A percentile compares a stretch with the other conserved stretches of the same genome.
Evolutionary conservation across 1,140 invertebrate genomes (phyloP).

Genomic region (Neocloeon triangulifer): DNA sequence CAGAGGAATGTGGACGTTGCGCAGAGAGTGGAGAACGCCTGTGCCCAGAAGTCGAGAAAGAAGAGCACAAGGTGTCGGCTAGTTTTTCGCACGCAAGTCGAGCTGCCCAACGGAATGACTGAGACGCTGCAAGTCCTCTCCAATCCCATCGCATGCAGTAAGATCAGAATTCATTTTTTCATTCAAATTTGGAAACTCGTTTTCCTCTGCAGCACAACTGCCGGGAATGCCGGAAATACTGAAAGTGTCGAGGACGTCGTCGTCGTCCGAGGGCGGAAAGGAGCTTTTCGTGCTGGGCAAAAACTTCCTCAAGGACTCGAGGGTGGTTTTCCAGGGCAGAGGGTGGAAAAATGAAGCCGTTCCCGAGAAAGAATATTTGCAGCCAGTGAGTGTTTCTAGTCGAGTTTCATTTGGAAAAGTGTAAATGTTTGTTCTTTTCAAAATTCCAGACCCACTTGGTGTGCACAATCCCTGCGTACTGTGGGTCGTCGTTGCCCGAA

Average conservation of each 20-base stretch:
- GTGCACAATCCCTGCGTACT: conserved; percentile 67
- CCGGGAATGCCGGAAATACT: conserved; percentile 88
- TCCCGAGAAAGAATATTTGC: conserved; percentile 63
- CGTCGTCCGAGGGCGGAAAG: conserved; percentile 54
- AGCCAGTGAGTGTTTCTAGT: conserved; percentile 31
- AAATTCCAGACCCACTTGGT: conserved; percentile 71
- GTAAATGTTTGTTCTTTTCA: conserved; percentile 7
- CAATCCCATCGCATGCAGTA: conserved; percentile 87
- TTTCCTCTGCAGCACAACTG: conserved; percentile 62
- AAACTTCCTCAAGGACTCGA: conserved; percentile 88
- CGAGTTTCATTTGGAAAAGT: no score
- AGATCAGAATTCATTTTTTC: conserved; percentile 22
- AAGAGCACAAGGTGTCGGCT: conserved; percentile 87
- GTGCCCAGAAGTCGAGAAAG: conserved; percentile 54
- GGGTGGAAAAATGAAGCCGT: conserved; percentile 51
- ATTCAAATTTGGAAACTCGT: no score
- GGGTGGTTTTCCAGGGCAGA: conserved; percentile 49
- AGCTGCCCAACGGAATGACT: conserved; percentile 40
- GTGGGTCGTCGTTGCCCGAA: conserved; percentile 36
- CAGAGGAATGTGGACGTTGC: conserved; percentile 92
- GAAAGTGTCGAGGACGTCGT: conserved; percentile 68
- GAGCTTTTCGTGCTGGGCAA: conserved; percentile 90
- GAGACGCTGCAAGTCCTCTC: conserved; percentile 84
- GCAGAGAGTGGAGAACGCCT: conserved; percentile 63
- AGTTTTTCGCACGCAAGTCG: conserved; percentile 64